A percentile compares a stretch with the other conserved stretches of the same genome.
Evolutionary conservation across 2,888 invertebrate species (phyloP).

Genomic region (Chrysolina americana): DNA sequence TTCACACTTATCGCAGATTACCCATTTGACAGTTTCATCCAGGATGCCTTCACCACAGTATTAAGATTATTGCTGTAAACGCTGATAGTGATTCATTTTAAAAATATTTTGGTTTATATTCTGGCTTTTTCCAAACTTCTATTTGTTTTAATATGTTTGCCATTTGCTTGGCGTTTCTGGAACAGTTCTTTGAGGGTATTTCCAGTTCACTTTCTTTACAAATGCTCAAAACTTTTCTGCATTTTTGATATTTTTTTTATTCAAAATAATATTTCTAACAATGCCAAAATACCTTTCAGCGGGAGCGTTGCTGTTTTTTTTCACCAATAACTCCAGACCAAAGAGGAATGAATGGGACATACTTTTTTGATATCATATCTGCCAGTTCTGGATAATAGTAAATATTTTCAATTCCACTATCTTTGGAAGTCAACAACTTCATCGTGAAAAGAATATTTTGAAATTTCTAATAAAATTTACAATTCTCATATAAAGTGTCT

Average conservation of each 20-base stretch:
- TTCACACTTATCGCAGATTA: constrained; percentile 23
- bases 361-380: constrained; percentile 17
- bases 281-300: constrained; percentile 24
- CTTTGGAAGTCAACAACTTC: neutral
- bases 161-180: neutral
- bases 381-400: neutral
- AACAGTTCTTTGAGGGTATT: constrained; percentile 5
- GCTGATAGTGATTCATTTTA: neutral
- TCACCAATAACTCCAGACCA: constrained; percentile 18
- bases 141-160: neutral
- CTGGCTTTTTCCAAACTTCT: neutral
- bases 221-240: neutral
- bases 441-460: neutral
- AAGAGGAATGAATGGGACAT: constrained; percentile 11
- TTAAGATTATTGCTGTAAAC: neutral
- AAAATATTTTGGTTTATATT: constrained; percentile 14
- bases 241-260: constrained; percentile 11
- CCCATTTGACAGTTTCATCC: constrained; percentile 24
- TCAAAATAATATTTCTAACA: constrained; percentile 10
- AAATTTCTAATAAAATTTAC: constrained; percentile 11
- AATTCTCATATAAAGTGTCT: neutral
- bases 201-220: neutral
- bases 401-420: neutral
- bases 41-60: constrained; percentile 15
- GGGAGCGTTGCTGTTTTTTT: neutral